Percentiles rank a stretch among this genome's conserved stretches.
phyloP scores from a whole-genome alignment of 2,113 vertebrate species.

The Puma concolor region DNA sequence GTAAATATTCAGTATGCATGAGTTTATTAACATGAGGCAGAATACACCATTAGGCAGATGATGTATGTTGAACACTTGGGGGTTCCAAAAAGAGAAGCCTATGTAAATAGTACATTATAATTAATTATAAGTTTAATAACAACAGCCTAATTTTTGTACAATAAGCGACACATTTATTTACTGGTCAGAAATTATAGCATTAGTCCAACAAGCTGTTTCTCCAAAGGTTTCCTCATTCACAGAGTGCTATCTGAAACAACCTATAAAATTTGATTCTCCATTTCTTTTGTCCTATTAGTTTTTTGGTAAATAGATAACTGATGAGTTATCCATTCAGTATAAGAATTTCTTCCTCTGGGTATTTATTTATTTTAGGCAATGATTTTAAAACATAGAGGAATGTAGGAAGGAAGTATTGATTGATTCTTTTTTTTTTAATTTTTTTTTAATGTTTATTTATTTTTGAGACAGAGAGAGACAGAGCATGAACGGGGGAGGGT shows the following conservation, averaged over 20 bases:
- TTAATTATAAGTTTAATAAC: slow-evolving; percentile 28
- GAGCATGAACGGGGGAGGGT: too few species aligned
- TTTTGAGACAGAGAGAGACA: too few species aligned
- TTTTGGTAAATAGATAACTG: slow-evolving; percentile 7
- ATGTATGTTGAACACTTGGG: slow-evolving; percentile 5
- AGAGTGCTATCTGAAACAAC: background rate
- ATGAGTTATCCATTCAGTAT: background rate
- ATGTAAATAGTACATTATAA: slow-evolving; percentile 5
- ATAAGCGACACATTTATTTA: background rate
- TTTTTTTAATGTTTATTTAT: too few species aligned
- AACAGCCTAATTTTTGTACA: slow-evolving; percentile 9
- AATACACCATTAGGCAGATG: slow-evolving; percentile 11
- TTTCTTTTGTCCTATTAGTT: slow-evolving; percentile 21
- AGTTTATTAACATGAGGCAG: slow-evolving; percentile 23
- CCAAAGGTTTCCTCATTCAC: background rate
- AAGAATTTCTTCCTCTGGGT: slow-evolving; percentile 40
- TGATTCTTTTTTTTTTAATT: too few species aligned
- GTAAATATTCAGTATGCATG: background rate
- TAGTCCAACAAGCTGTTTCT: background rate
- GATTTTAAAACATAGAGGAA: slow-evolving; percentile 39
- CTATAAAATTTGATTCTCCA: background rate
- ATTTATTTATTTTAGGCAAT: slow-evolving; percentile 7
- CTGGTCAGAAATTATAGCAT: slow-evolving; percentile 32
- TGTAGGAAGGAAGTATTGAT: background rate
- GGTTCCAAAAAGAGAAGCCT: background rate